Percentiles rank a stretch among this genome's conserved stretches.
These are phyloP conservation scores for Psittacara wagleri DNA, from an alignment of 2,113 vertebrate species.

Conservation along the genomic window DNA sequence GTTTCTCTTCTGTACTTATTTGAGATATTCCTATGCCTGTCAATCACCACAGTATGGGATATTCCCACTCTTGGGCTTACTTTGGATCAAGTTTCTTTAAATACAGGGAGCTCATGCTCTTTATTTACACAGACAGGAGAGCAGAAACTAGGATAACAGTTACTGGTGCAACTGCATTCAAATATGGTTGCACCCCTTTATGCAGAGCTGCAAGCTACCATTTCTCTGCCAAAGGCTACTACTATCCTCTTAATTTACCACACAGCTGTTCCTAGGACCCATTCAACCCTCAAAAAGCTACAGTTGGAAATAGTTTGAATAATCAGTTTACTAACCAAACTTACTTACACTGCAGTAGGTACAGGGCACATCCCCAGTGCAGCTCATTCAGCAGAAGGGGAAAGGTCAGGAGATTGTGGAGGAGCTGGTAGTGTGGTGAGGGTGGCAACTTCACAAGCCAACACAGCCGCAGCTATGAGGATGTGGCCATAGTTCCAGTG, in stretches of 20 bases:
- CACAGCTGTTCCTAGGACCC: background rate
- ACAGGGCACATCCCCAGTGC: background rate
- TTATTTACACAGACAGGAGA: background rate
- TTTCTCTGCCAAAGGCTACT: background rate
- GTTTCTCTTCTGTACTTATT: background rate
- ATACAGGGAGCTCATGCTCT: background rate
- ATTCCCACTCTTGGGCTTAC: background rate
- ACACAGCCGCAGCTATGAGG: slow-evolving; percentile 21
- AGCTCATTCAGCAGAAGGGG: background rate
- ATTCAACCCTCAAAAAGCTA: background rate
- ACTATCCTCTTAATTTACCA: background rate
- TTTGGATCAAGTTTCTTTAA: background rate
- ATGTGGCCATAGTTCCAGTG: background rate
- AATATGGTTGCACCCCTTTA: background rate
- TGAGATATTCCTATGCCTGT: background rate
- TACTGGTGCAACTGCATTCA: background rate
- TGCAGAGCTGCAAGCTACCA: background rate
- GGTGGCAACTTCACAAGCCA: background rate
- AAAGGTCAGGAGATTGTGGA: background rate
- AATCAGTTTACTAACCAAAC: background rate
- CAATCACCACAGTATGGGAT: background rate
- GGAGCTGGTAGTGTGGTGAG: background rate
- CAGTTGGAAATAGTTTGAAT: background rate
- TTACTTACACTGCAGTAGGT: background rate
- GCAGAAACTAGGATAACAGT: background rate